Conservation (phyloP, 2,888 invertebrate species). For the Ormyrus thymus region DNA sequence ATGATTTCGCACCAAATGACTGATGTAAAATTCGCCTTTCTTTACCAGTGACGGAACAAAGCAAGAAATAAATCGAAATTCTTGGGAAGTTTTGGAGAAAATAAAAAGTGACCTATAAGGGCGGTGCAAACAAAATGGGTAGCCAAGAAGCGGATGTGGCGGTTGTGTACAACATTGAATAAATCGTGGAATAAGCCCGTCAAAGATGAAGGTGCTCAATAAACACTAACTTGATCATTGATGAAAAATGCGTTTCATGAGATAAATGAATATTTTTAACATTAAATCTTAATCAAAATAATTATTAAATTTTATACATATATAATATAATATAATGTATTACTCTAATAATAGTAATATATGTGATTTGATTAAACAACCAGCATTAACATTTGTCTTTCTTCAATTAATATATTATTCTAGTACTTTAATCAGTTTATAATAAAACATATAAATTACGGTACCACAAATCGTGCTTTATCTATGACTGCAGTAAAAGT, state of each 20-base stretch:
- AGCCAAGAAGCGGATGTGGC: slow-evolving; percentile 25
- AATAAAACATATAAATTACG: too few species aligned
- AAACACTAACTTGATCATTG: slow-evolving; percentile 52
- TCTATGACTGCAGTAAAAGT: too few species aligned
- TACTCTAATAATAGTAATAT: not conserved
- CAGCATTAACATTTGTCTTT: too few species aligned
- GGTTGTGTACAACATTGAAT: slow-evolving; percentile 20
- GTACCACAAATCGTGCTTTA: too few species aligned
- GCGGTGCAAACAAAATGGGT: slow-evolving; percentile 9
- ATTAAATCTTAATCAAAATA: not conserved
- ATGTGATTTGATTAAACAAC: too few species aligned
- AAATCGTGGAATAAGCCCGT: not conserved
- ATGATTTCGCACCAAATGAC: slow-evolving; percentile 1
- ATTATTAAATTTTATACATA: too few species aligned
- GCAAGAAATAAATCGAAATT: slow-evolving; percentile 10
- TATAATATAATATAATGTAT: not conserved
- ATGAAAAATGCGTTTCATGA: slow-evolving; percentile 36
- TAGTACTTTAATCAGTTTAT: too few species aligned
- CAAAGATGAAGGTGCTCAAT: slow-evolving; percentile 30
- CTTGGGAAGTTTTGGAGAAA: slow-evolving; percentile 15
- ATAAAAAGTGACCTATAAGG: not conserved
- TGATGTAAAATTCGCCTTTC: slow-evolving; percentile 37
- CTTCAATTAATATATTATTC: too few species aligned
- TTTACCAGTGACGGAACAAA: slow-evolving; percentile 42
- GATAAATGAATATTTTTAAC: not conserved